Evolutionary conservation across 2,797 vertebrate species (phyloP).

Genomic region (Chelon auratus): DNA sequence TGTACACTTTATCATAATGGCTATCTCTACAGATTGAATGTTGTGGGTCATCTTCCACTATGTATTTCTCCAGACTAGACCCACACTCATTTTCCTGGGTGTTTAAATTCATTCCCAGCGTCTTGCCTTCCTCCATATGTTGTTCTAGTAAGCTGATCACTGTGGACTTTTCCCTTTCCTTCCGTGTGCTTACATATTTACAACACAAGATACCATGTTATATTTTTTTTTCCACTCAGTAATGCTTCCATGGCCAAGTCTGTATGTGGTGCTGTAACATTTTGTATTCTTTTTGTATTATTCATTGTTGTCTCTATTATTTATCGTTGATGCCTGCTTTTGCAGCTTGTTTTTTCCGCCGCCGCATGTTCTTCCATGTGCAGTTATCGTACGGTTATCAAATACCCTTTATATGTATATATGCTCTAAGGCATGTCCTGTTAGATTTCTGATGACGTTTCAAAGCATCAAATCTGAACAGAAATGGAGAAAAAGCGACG

Average conservation of each 20-base stretch:
- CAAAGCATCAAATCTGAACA: conserved; percentile 30
- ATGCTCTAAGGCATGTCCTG: not conserved
- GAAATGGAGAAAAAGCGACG: conserved; percentile 3
- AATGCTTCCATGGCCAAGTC: not conserved
- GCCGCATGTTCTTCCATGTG: conserved; percentile 9
- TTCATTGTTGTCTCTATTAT: conserved; percentile 31
- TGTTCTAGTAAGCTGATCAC: not conserved
- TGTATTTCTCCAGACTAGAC: not conserved
- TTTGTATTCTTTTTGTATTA: conserved; percentile 22
- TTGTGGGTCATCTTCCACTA: not conserved
- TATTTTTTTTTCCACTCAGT: not conserved
- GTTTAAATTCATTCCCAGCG: not conserved
- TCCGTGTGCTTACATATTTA: not conserved
- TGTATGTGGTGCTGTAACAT: conserved; percentile 1
- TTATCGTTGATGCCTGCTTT: conserved; percentile 19
- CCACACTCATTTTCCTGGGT: not conserved
- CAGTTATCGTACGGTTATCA: conserved; percentile 13
- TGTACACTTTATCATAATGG: too few relatives aligned
- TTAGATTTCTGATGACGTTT: not conserved
- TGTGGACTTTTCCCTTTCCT: not conserved
- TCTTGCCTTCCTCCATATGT: not conserved
- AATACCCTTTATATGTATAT: not conserved
- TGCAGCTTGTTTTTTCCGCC: not conserved
- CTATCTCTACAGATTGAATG: not conserved
- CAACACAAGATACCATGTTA: not conserved